Conservation (phyloP, 1,140 invertebrate species). For the Magallana angulata region DNA sequence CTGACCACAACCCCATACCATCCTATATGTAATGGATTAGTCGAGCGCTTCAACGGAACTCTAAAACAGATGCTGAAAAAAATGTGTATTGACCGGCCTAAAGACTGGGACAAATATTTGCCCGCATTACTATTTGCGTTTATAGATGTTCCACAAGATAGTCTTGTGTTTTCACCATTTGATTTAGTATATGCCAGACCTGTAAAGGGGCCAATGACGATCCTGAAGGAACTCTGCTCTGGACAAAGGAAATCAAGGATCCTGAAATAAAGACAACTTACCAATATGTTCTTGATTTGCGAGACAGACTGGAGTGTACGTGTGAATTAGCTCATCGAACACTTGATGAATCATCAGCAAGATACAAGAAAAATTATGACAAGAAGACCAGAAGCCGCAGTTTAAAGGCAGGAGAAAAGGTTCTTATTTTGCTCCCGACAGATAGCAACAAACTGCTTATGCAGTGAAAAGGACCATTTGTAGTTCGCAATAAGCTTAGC, state of each 20-base stretch:
- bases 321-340: no score
- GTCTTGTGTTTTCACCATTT: constrained; percentile 60
- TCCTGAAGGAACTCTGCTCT: constrained; percentile 60
- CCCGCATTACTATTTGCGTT: constrained; percentile 58
- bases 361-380: constrained; percentile 41
- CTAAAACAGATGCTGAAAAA: constrained; percentile 57
- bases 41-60: constrained; percentile 61
- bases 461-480: constrained; percentile 56
- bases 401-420: constrained; percentile 57
- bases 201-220: constrained; percentile 62
- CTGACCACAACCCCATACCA: constrained; percentile 66
- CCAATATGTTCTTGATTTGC: no score
- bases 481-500: constrained; percentile 33
- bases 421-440: constrained; percentile 35
- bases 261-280: constrained; percentile 45
- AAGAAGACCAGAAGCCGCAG: constrained; percentile 36
- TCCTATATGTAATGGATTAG: constrained; percentile 6
- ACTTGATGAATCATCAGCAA: no score
- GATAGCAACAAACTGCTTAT: constrained; percentile 49
- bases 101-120: constrained; percentile 61
- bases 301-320: no score
- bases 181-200: constrained; percentile 68
- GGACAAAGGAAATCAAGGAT: constrained; percentile 43
- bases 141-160: constrained; percentile 42
- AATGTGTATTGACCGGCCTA: constrained; percentile 53